Percentiles rank a stretch among this genome's conserved stretches.
Evolutionary conservation across 2,113 vertebrate genomes (phyloP).

Genomic region (Saimiri boliviensis): DNA sequence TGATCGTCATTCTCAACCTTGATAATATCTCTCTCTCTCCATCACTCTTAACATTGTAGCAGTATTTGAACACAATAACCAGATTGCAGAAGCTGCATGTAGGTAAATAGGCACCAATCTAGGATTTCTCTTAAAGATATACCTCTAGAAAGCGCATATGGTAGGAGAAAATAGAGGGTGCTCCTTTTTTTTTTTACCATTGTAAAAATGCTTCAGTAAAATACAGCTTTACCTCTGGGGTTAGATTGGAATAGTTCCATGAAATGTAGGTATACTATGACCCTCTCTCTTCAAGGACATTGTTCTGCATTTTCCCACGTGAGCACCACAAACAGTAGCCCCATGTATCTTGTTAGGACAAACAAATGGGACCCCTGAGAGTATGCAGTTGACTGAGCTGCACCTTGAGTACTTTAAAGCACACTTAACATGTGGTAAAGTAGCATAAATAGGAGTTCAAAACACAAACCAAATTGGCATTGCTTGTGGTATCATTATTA

Average conservation of each 20-base stretch:
- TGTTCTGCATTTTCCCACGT: neutral
- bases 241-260: neutral
- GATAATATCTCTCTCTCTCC: neutral
- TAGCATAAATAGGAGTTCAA: neutral
- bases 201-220: neutral
- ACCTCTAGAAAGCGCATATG: neutral
- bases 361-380: neutral
- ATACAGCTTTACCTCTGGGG: neutral
- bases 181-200: neutral
- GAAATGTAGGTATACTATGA: neutral
- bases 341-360: neutral
- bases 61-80: slow-evolving; percentile 38
- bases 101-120: neutral
- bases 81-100: neutral
- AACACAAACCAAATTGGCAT: neutral
- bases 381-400: neutral
- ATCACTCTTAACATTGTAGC: slow-evolving; percentile 35
- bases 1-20: slow-evolving; percentile 27
- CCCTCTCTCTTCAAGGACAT: neutral
- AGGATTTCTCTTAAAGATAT: slow-evolving; percentile 1
- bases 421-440: neutral
- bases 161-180: neutral
- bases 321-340: neutral
- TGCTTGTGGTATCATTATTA: neutral
- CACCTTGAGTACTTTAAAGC: neutral